These are phyloP conservation scores for Chloropsis cyanopogon DNA, from an alignment of 2,113 vertebrate species.

Conservation along the genomic window DNA sequence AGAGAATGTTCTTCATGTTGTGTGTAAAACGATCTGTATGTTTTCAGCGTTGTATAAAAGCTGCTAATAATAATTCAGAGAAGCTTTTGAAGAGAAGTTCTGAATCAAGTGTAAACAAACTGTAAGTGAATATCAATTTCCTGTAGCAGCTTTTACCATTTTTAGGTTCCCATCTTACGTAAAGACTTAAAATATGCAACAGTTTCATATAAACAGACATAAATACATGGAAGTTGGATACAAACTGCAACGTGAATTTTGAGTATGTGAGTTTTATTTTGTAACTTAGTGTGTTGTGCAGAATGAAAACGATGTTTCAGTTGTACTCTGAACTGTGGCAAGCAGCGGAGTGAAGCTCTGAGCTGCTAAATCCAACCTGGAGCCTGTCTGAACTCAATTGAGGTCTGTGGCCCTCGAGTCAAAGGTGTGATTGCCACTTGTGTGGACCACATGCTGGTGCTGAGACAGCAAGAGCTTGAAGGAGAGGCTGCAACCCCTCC, in stretches of 20 bases:
- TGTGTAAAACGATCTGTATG: neutral
- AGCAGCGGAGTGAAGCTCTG: neutral
- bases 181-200: neutral
- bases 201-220: neutral
- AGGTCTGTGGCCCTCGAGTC: neutral
- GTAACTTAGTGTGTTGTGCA: neutral
- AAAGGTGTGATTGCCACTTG: neutral
- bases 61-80: neutral
- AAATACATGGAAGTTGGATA: neutral
- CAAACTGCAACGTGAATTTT: neutral
- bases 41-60: neutral
- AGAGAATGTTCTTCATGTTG: neutral
- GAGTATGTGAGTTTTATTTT: neutral
- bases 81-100: neutral
- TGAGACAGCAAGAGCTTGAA: neutral
- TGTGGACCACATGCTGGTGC: neutral
- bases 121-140: neutral
- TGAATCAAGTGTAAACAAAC: neutral
- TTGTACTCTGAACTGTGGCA: neutral
- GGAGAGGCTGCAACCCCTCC: neutral
- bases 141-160: neutral
- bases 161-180: neutral
- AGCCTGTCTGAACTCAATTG: neutral
- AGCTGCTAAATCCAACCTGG: neutral
- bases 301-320: neutral